Evolutionary conservation across 2,797 vertebrate genomes (phyloP).

Genomic region (Micrastur ruficollis): DNA sequence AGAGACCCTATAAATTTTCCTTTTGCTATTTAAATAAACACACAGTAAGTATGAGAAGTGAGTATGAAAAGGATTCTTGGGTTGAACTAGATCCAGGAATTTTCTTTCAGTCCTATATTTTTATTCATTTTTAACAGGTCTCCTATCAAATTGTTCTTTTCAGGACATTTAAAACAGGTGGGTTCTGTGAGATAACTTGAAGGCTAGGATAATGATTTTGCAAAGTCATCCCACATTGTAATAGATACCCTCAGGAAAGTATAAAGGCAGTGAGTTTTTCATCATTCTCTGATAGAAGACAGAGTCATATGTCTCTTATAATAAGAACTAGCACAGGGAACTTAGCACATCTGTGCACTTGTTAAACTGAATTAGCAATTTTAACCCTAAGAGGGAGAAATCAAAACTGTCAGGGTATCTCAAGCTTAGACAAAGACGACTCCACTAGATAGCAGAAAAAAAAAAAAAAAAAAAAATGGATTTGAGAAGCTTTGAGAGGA

Average conservation of each 20-base stretch:
- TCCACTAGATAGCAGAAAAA: background rate
- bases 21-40: background rate
- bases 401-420: background rate
- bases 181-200: background rate
- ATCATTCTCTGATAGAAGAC: background rate
- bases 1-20: background rate
- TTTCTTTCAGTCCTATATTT: background rate
- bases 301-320: background rate
- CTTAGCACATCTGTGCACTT: background rate
- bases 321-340: background rate
- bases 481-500: background rate
- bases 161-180: background rate
- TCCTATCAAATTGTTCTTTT: background rate
- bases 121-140: background rate
- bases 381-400: background rate
- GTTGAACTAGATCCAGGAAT: background rate
- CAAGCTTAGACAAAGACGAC: background rate
- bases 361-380: background rate
- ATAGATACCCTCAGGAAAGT: background rate
- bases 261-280: background rate
- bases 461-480: background rate
- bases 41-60: background rate
- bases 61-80: background rate
- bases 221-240: background rate
- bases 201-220: background rate